A percentile compares a stretch with the other conserved stretches of the same genome.
These are phyloP conservation scores for Dromaius novaehollandiae DNA, from an alignment of 2,113 vertebrate genomes.

Conservation along the genomic window DNA sequence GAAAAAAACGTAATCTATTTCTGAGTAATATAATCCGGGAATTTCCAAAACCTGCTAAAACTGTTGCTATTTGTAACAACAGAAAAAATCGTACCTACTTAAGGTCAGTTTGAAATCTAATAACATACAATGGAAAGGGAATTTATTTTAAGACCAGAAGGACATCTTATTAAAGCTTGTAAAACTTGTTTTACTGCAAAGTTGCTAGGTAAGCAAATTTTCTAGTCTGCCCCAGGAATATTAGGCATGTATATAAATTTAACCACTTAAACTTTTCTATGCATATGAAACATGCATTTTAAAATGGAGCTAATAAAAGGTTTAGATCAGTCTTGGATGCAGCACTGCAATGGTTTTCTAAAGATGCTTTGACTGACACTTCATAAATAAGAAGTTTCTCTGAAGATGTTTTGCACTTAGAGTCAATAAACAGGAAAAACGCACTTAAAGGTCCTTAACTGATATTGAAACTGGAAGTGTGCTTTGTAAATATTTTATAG, in stretches of 20 bases:
- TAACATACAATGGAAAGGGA: rapidly evolving
- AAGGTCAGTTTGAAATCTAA: background rate
- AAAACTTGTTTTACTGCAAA: background rate
- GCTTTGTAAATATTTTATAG: background rate
- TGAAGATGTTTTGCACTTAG: background rate
- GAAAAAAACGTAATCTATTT: background rate
- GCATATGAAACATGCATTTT: background rate
- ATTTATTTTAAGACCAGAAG: background rate
- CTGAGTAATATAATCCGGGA: background rate
- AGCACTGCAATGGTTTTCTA: background rate
- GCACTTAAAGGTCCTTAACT: background rate
- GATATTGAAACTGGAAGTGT: background rate
- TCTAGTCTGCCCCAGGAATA: background rate
- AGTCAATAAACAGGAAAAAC: background rate
- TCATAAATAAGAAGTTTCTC: background rate
- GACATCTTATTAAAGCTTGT: background rate
- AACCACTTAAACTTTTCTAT: background rate
- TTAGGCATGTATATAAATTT: rapidly evolving
- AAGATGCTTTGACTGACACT: background rate
- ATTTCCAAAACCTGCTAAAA: background rate
- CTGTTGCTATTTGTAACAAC: background rate
- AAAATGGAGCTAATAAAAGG: background rate
- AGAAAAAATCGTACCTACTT: background rate
- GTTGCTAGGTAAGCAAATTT: background rate
- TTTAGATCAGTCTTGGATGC: background rate